Percentiles rank a stretch among this genome's conserved stretches.
These are phyloP conservation scores for Argya squamiceps DNA, from an alignment of 2,797 vertebrate species.

Conservation along the genomic window DNA sequence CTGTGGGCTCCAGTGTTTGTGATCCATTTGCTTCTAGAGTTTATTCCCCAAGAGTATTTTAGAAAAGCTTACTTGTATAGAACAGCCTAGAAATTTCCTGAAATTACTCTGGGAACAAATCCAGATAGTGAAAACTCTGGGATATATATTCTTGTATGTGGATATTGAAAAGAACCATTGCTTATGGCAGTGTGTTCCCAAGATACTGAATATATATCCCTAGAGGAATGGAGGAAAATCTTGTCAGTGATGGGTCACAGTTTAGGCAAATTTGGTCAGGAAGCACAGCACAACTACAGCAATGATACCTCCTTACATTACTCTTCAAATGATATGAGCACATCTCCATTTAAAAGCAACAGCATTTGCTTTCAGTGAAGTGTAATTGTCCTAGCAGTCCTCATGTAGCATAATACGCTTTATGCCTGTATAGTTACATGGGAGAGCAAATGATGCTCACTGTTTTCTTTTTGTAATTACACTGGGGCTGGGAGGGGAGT, in stretches of 20 bases:
- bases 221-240: not conserved
- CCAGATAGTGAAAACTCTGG: constrained; percentile 9
- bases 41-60: not conserved
- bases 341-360: not conserved
- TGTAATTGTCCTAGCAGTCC: not conserved
- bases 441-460: not conserved
- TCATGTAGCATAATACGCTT: not conserved
- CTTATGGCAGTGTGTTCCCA: not conserved
- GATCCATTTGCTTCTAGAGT: constrained; percentile 7
- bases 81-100: constrained; percentile 17
- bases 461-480: not conserved
- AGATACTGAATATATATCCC: not conserved
- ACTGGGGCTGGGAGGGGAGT: too few relatives aligned
- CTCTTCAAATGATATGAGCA: not conserved
- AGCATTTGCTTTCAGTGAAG: not conserved
- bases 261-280: not conserved
- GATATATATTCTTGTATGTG: not conserved
- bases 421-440: not conserved
- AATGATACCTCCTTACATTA: not conserved
- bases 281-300: not conserved
- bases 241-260: not conserved
- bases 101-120: constrained; percentile 24
- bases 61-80: not conserved
- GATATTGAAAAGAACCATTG: not conserved
- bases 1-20: not conserved